Percentiles rank a stretch among this genome's conserved stretches.
These are phyloP conservation scores for Lasius platythorax DNA, from an alignment of 2,888 invertebrate species.

Conservation along the genomic window DNA sequence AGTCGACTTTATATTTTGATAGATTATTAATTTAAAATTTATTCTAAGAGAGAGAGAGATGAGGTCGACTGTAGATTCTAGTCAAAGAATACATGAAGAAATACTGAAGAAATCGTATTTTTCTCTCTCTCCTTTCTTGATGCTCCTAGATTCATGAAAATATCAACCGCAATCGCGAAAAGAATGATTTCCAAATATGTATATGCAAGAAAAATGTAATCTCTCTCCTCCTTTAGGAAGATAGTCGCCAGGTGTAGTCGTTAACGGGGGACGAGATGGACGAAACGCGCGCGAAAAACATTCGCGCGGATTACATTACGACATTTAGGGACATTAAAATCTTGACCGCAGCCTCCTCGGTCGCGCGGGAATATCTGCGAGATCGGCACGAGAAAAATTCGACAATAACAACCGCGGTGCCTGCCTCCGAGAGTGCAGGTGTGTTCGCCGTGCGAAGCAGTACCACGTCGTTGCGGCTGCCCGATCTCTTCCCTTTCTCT, in stretches of 20 bases:
- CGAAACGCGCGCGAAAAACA: slow-evolving; percentile 30
- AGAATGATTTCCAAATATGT: slow-evolving; percentile 7
- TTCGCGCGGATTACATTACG: slow-evolving; percentile 44
- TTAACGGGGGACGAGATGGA: neutral
- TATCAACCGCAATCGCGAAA: neutral
- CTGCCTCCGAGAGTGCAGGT: slow-evolving; percentile 60
- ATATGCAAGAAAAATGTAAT: neutral
- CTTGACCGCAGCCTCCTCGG: neutral
- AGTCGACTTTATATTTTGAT: too few species aligned
- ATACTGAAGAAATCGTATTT: neutral
- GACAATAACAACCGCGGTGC: slow-evolving; percentile 60
- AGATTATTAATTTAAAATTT: too few species aligned
- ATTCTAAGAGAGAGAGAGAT: neutral
- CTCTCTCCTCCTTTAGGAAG: neutral
- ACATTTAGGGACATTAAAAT: slow-evolving; percentile 42
- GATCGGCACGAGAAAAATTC: slow-evolving; percentile 71
- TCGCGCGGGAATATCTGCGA: slow-evolving; percentile 59
- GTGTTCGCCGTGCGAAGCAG: slow-evolving; percentile 69
- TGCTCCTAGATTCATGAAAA: neutral
- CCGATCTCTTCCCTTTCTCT: slow-evolving; percentile 63
- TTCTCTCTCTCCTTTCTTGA: neutral
- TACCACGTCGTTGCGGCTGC: slow-evolving; percentile 61
- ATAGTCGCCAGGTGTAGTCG: neutral
- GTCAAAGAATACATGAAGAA: neutral
- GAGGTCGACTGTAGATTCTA: neutral